Conservation (phyloP, 2,797 vertebrate species). For the Agapornis canus region DNA sequence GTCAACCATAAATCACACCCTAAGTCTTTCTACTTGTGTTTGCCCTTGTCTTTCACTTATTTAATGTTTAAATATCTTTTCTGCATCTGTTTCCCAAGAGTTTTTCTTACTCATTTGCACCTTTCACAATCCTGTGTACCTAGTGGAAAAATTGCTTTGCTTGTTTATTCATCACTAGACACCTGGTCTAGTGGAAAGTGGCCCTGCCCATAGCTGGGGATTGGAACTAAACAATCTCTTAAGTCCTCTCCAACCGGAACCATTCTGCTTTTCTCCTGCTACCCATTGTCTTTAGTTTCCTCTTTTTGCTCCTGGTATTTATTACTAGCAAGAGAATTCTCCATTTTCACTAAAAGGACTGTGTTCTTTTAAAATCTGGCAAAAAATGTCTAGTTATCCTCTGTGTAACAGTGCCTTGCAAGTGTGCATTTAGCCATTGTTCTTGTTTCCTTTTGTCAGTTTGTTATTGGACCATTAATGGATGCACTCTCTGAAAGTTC, state of each 20-base stretch:
- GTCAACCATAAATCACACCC: background rate
- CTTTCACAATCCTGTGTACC: background rate
- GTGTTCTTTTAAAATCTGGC: background rate
- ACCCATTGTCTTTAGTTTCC: background rate
- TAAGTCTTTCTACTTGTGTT: background rate
- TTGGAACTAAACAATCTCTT: background rate
- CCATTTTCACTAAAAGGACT: background rate
- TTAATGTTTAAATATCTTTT: background rate
- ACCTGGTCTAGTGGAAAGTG: background rate
- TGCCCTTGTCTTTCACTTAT: background rate
- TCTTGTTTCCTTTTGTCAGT: conserved; percentile 76
- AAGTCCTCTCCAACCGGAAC: background rate
- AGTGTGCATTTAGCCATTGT: background rate
- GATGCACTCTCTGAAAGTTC: conserved; percentile 90
- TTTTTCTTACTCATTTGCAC: background rate
- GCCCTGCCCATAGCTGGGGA: background rate
- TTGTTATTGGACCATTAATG: conserved; percentile 90
- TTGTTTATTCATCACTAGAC: background rate
- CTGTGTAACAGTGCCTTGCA: background rate
- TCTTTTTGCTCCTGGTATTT: background rate
- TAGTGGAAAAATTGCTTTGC: background rate
- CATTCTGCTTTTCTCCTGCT: background rate
- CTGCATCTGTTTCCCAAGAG: background rate
- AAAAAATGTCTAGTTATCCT: background rate
- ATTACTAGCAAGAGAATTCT: background rate